Percentiles rank a stretch among this genome's conserved stretches.
phyloP scores from a whole-genome alignment of 2,797 vertebrate genomes.

The Tenualosa ilisha region DNA sequence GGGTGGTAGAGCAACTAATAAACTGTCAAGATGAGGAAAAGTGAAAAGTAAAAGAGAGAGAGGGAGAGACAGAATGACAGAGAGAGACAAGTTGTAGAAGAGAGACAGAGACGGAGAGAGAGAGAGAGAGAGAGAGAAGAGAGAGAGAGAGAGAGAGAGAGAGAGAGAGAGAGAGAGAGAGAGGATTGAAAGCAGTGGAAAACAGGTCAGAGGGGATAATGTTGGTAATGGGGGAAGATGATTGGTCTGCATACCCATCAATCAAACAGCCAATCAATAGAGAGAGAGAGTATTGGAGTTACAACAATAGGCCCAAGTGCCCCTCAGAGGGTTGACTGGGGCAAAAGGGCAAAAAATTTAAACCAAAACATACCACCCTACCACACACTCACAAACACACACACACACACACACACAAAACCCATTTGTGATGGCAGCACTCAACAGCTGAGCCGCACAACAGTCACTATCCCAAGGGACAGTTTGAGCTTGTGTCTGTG shows the following conservation, averaged over 20 bases:
- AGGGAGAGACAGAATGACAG: too few relatives aligned
- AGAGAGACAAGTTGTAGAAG: too few relatives aligned
- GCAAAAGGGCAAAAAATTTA: not conserved
- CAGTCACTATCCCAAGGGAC: not conserved
- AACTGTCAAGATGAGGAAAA: too few relatives aligned
- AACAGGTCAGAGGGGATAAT: not conserved
- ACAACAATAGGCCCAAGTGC: not conserved
- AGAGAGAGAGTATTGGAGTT: not conserved
- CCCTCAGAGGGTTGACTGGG: not conserved
- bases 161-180: not conserved
- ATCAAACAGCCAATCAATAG: not conserved
- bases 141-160: not conserved
- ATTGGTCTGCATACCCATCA: not conserved
- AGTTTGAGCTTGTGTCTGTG: not conserved
- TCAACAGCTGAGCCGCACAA: not conserved
- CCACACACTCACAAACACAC: not conserved
- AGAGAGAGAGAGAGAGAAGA: not conserved
- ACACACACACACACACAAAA: not conserved
- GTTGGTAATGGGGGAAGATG: slow-evolving; percentile 22
- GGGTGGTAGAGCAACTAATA: too few relatives aligned
- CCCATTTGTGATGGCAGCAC: not conserved
- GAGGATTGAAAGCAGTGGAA: slow-evolving; percentile 3
- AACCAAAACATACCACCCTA: not conserved
- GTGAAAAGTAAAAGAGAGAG: too few relatives aligned
- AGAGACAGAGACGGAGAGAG: not conserved